Conservation (phyloP, 92 coral and sea anemone genomes). For the Heliopora coerulea region DNA sequence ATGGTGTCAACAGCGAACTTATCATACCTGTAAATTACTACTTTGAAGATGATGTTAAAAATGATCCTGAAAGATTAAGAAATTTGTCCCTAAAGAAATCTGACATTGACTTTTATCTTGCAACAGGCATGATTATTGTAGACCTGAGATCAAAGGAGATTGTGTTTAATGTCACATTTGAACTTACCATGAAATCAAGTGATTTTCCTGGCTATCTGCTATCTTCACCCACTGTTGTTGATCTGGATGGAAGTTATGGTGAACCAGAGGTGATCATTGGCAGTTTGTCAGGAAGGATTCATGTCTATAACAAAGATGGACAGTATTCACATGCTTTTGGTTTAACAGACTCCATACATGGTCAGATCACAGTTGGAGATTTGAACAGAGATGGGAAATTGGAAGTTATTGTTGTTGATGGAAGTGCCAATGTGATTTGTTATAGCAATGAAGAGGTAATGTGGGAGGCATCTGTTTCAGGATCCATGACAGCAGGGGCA, state of each 20-base stretch:
- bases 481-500: constrained; percentile 75
- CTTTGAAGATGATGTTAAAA: constrained; percentile 60
- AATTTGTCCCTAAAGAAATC: constrained; percentile 23
- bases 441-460: constrained; percentile 62
- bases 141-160: constrained; percentile 55
- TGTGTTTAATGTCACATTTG: constrained; percentile 56
- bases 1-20: constrained; percentile 77
- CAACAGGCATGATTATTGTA: constrained; percentile 67
- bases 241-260: constrained; percentile 35
- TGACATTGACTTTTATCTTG: constrained; percentile 60
- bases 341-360: constrained; percentile 16
- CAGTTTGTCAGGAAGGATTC: constrained; percentile 65
- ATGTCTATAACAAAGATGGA: constrained; percentile 56
- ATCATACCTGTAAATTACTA: constrained; percentile 79
- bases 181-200: constrained; percentile 76
- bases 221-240: constrained; percentile 62
- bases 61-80: background rate
- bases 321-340: constrained; percentile 63
- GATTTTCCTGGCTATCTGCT: constrained; percentile 66
- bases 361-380: constrained; percentile 81
- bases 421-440: constrained; percentile 89
- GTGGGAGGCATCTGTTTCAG: constrained; percentile 91
- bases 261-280: constrained; percentile 51
- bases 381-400: constrained; percentile 74
- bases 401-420: constrained; percentile 76